These are phyloP conservation scores for Monodelphis domestica DNA, from an alignment of 2,797 vertebrate species.

Conservation along the genomic window DNA sequence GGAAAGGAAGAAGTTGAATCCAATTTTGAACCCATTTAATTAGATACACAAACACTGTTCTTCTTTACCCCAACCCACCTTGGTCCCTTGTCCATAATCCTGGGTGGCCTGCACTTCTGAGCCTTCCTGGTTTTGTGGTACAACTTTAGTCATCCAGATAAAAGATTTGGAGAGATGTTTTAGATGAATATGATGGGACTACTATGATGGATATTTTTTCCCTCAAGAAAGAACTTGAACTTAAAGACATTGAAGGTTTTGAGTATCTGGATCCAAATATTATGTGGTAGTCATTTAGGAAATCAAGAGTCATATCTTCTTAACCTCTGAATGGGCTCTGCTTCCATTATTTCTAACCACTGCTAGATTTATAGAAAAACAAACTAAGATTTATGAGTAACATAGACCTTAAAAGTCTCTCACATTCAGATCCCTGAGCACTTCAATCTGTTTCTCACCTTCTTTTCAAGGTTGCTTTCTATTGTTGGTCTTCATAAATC, in stretches of 20 bases:
- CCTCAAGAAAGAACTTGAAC: background rate
- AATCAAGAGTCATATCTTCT: background rate
- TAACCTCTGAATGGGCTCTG: background rate
- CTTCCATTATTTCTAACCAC: background rate
- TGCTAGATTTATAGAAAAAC: conserved; percentile 1
- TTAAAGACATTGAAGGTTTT: background rate
- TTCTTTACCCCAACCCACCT: fast-evolving
- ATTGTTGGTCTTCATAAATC: background rate
- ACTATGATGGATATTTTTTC: background rate
- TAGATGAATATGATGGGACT: background rate
- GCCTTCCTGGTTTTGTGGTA: background rate
- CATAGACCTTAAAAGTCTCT: background rate
- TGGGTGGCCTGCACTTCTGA: background rate
- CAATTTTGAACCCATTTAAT: too few relatives aligned
- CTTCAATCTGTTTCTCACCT: background rate
- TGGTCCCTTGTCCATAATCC: background rate
- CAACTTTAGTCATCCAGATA: background rate
- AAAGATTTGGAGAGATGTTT: background rate
- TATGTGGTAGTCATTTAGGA: background rate
- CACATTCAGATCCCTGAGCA: background rate
- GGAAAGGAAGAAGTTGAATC: too few relatives aligned
- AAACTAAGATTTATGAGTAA: background rate
- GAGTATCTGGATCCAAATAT: background rate
- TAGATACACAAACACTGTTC: background rate
- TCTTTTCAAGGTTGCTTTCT: background rate